Conservation (phyloP, 2,888 invertebrate species). For the Diarsia rubi region DNA sequence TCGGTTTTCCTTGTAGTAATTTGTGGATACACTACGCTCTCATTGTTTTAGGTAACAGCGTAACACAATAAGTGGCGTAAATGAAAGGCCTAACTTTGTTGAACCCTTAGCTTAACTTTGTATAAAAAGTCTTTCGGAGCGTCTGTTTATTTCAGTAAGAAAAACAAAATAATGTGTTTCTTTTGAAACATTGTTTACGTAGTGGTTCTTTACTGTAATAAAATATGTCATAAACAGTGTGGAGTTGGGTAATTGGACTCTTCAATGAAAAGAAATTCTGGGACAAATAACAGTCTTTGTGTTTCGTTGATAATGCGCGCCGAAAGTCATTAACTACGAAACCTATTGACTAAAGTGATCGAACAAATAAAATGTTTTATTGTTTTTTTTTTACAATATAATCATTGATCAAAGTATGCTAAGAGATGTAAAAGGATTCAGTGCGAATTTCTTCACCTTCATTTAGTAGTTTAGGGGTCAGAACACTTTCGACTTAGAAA, state of each 20-base stretch:
- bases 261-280: conserved; percentile 51
- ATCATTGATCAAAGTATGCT: not conserved
- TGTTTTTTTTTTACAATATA: conserved; percentile 12
- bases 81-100: conserved; percentile 50
- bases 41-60: conserved; percentile 50
- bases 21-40: conserved; percentile 40
- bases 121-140: conserved; percentile 21
- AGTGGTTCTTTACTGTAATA: conserved; percentile 49
- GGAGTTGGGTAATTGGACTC: conserved; percentile 53
- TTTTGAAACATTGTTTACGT: conserved; percentile 23
- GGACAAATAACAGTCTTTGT: conserved; percentile 54
- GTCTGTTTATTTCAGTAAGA: conserved; percentile 14
- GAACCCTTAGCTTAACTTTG: conserved; percentile 34
- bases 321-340: conserved; percentile 48
- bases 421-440: not conserved
- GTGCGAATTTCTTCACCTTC: not conserved
- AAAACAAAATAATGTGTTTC: conserved; percentile 23
- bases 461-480: not conserved
- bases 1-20: conserved; percentile 42
- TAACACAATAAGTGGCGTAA: conserved; percentile 53
- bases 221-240: conserved; percentile 58
- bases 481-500: not conserved
- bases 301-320: conserved; percentile 41
- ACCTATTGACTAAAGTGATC: conserved; percentile 39
- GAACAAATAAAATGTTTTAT: conserved; percentile 39